These are phyloP conservation scores for Herpetotheres cachinnans DNA, from an alignment of 2,113 vertebrate species.

Conservation along the genomic window DNA sequence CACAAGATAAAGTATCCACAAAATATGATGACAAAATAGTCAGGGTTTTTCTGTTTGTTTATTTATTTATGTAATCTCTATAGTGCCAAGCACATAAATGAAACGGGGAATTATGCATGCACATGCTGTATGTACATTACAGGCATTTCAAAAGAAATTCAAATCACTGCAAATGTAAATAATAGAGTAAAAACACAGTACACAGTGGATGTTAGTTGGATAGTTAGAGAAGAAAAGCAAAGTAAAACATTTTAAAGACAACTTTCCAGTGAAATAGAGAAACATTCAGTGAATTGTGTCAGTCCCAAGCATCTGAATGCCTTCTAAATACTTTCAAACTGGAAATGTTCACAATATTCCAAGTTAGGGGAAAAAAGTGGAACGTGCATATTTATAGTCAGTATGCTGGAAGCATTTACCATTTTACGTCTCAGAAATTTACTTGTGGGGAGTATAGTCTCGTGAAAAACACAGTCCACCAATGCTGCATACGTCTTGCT, in stretches of 20 bases:
- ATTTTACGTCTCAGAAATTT: not conserved
- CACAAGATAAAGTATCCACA: not conserved
- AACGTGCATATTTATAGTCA: not conserved
- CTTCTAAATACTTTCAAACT: not conserved
- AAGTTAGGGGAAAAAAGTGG: not conserved
- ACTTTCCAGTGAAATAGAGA: not conserved
- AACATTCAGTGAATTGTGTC: not conserved
- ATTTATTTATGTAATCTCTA: not conserved
- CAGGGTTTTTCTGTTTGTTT: not conserved
- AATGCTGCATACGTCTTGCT: not conserved
- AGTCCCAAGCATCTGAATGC: not conserved
- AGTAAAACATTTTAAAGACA: not conserved
- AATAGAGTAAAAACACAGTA: not conserved
- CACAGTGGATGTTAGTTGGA: not conserved
- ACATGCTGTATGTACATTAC: not conserved
- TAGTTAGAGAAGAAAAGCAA: not conserved
- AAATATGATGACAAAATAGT: not conserved
- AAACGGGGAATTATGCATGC: not conserved
- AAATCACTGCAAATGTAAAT: not conserved
- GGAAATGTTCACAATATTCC: not conserved
- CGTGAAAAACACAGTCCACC: not conserved
- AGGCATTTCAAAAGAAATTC: not conserved
- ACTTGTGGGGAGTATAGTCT: not conserved
- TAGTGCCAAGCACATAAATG: not conserved
- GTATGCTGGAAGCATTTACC: not conserved